Base-by-base conservation (phyloP, 2,113 vertebrate species). In the Chaetorhynchus papuensis region DNA sequence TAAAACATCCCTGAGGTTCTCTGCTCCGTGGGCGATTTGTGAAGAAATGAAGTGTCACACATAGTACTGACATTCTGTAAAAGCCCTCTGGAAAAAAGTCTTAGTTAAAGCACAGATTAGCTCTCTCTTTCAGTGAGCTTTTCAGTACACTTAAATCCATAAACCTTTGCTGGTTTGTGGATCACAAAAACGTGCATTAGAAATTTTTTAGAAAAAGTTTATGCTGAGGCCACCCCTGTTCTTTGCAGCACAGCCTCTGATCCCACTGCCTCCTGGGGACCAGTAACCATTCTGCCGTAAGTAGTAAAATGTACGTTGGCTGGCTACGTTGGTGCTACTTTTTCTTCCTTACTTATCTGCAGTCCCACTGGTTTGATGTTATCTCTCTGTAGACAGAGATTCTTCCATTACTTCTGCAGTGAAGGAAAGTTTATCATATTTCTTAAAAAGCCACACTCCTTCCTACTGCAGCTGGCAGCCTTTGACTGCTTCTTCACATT, bases 271-370 rank as follows among this genome's bases (percentile, higher is more conserved):
- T 82, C 37, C 26, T 3, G 1, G 26, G 15, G 47, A 59, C 10
- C 2, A 3, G 42, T 1, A 8, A 35, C 27, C 1, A 0, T n/a
- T 39, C 56, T 68, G 15, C 26, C 35, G 59, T 30, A 14, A 52
- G 47, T 12, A 44, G 30, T 39, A 4, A 17, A 68, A 31, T 0
- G 1, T 0, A 0, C 49, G 21, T 6, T 30, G 18, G 27, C 24
- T 78, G 42, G 13, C 47, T n/a, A n/a, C n/a, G n/a, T 66, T 35
- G 13, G 33, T 50, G 35, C 68, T 80, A 13, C 0, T 1, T 28
- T 53, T 71, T 71, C 28, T n/a, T 83, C 68, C 39, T 63, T 21
- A 7, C 17, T 41, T 56, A 4, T 8, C 31, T 72, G 26, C 41
- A 50, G 28, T 59, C 31, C 20, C n/a, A 3, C 41, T 28, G 49